Evolutionary conservation across 2,797 vertebrate species (phyloP).

Genomic region (Sebastes vulpes): DNA sequence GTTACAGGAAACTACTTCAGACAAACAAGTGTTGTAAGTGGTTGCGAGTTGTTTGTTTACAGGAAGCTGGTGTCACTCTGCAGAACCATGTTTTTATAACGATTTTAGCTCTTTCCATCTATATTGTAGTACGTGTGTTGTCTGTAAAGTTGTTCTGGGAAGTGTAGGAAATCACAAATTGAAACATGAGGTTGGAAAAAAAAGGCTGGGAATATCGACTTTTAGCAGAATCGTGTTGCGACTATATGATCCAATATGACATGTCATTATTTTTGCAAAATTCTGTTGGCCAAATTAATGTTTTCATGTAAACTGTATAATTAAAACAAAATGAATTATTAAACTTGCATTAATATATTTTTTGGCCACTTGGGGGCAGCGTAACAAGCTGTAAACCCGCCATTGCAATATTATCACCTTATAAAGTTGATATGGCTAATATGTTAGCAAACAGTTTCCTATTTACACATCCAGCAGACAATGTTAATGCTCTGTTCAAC

Average conservation of each 20-base stretch:
- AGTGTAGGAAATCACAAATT: not conserved
- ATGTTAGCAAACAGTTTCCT: not conserved
- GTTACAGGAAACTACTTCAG: constrained; percentile 18
- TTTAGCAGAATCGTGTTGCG: not conserved
- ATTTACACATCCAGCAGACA: not conserved
- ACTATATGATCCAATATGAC: no score
- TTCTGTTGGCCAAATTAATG: not conserved
- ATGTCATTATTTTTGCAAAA: not conserved
- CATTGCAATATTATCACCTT: not conserved
- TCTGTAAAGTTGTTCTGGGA: not conserved
- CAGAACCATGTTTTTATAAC: not conserved
- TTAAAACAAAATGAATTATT: not conserved
- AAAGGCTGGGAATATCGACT: not conserved
- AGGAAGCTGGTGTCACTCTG: not conserved
- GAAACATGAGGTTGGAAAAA: not conserved
- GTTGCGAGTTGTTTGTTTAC: not conserved
- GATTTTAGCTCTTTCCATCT: not conserved
- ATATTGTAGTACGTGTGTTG: not conserved
- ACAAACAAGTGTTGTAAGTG: constrained; percentile 26
- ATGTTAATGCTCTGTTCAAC: not conserved
- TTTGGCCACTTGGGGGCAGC: not conserved
- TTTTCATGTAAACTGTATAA: not conserved
- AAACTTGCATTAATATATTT: not conserved
- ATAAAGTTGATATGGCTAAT: not conserved
- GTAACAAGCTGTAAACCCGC: not conserved